A percentile compares a stretch with the other conserved stretches of the same genome.
Evolutionary conservation across 23 tunicate genomes (phyloP).

Genomic region (Trididemnum clinides): DNA sequence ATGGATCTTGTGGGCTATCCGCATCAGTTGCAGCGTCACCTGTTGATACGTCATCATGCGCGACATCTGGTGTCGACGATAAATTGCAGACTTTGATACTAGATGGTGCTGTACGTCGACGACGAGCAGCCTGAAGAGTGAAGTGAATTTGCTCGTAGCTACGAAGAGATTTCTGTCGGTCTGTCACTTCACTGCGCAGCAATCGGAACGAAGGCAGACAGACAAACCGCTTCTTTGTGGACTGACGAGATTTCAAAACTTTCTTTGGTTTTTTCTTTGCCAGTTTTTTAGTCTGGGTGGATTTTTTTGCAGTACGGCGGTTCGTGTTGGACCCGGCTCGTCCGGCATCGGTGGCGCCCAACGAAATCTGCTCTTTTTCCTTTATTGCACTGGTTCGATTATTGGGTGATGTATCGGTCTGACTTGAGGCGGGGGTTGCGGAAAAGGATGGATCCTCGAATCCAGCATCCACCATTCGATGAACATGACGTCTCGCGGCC

Average conservation of each 20-base stretch:
- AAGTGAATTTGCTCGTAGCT: not conserved
- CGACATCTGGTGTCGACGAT: not conserved
- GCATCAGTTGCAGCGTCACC: not conserved
- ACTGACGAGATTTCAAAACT: not conserved
- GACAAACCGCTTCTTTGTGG: not conserved
- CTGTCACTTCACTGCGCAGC: not conserved
- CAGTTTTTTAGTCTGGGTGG: not conserved
- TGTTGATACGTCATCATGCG: not conserved
- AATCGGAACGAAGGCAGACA: not conserved
- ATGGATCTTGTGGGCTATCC: not conserved
- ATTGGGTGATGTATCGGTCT: too few relatives aligned
- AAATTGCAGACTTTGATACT: not conserved
- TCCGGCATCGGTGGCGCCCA: too few relatives aligned
- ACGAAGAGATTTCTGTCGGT: not conserved
- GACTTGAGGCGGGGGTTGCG: too few relatives aligned
- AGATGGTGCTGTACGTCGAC: not conserved
- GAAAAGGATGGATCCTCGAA: too few relatives aligned
- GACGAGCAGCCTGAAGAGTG: not conserved
- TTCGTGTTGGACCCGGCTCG: too few relatives aligned
- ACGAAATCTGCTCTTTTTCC: not conserved
- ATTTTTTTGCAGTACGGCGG: too few relatives aligned
- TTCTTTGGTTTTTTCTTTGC: not conserved
- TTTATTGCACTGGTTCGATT: not conserved
- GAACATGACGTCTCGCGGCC: constrained; percentile 4
- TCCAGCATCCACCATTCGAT: constrained; percentile 8